These are phyloP conservation scores for Callipepla squamata DNA, from an alignment of 2,113 vertebrate genomes.

Conservation along the genomic window DNA sequence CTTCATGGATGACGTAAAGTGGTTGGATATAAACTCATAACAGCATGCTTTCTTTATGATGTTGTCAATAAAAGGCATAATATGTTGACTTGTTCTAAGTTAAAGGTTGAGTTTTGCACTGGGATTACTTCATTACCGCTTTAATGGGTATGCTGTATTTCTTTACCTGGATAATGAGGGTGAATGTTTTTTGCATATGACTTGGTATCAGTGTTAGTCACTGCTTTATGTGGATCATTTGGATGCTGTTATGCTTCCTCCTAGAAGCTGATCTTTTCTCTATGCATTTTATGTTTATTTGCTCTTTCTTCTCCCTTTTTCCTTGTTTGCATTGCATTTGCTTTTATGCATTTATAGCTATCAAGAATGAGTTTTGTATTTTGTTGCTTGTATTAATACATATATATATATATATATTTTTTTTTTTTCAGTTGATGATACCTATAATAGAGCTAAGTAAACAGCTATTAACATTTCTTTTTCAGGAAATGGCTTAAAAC, in stretches of 20 bases:
- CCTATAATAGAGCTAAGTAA: background rate
- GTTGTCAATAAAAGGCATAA: rapidly evolving
- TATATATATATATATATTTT: too few species aligned
- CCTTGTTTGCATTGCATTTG: background rate
- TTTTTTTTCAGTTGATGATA: background rate
- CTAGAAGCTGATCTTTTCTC: background rate
- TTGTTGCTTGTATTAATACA: background rate
- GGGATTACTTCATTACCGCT: background rate
- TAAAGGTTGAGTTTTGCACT: background rate
- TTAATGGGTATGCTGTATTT: background rate
- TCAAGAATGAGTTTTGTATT: background rate
- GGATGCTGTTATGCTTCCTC: background rate
- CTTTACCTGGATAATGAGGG: background rate
- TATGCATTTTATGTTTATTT: background rate
- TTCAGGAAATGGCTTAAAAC: background rate
- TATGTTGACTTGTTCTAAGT: background rate
- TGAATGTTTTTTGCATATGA: background rate
- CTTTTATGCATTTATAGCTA: background rate
- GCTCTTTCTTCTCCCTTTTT: background rate
- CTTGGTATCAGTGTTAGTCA: background rate
- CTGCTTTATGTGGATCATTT: background rate
- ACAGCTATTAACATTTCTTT: background rate
- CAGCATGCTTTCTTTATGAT: background rate
- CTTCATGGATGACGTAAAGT: background rate
- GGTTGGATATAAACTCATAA: background rate